phyloP scores from a whole-genome alignment of 92 coral and sea anemone genomes.

The Pocillopora meandrina region DNA sequence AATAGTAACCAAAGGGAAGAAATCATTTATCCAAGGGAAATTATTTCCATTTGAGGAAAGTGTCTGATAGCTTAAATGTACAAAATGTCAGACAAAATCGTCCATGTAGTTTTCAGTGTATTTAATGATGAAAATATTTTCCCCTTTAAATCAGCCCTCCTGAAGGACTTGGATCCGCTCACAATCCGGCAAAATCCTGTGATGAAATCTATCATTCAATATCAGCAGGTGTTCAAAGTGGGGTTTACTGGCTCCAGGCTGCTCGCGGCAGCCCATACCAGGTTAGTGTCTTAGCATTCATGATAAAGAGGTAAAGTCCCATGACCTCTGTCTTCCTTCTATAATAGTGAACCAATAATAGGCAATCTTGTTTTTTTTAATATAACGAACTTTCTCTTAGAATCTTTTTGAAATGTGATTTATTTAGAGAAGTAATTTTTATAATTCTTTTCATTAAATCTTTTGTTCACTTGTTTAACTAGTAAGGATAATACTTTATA shows the following conservation, averaged over 20 bases:
- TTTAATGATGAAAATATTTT: neutral
- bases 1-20: too few relatives aligned
- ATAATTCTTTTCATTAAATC: neutral
- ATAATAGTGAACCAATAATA: too few relatives aligned
- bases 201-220: slow-evolving; percentile 69
- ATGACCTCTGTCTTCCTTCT: neutral
- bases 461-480: neutral
- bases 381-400: too few relatives aligned
- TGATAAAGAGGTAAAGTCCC: neutral
- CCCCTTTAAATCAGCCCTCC: slow-evolving; percentile 18
- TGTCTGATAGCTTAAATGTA: too few relatives aligned
- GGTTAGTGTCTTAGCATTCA: slow-evolving; percentile 34
- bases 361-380: too few relatives aligned
- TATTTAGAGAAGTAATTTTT: too few relatives aligned
- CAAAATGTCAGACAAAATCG: too few relatives aligned
- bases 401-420: too few relatives aligned
- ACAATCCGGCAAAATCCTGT: slow-evolving; percentile 90
- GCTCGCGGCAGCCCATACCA: slow-evolving; percentile 74
- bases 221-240: slow-evolving; percentile 63
- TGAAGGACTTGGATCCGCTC: slow-evolving; percentile 77
- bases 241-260: slow-evolving; percentile 86
- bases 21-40: too few relatives aligned
- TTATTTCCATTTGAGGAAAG: too few relatives aligned
- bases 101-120: neutral
- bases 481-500: neutral